Evolutionary conservation across 37 sponge, comb jelly and placozoan genomes (phyloP).

Genomic region (Petrosia ficiformis): DNA sequence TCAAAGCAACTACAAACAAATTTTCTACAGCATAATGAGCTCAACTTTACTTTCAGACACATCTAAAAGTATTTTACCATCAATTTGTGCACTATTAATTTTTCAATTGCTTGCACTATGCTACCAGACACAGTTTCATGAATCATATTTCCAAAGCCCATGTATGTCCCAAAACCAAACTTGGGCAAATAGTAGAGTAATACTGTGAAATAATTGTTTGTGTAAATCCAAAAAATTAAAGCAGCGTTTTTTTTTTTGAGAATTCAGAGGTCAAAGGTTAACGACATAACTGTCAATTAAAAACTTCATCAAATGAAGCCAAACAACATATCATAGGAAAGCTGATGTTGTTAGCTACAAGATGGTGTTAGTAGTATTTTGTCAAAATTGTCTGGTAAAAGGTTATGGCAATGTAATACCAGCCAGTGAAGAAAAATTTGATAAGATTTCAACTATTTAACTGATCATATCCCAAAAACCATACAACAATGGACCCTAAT

Average conservation of each 20-base stretch:
- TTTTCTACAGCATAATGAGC: neutral
- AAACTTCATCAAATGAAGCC: neutral
- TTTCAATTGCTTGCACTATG: neutral
- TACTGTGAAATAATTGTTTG: neutral
- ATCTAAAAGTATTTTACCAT: neutral
- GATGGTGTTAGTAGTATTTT: neutral
- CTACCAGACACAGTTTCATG: neutral
- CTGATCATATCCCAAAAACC: neutral
- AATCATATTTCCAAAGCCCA: constrained; percentile 1
- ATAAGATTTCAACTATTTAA: neutral
- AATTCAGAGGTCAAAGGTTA: neutral
- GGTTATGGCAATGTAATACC: neutral
- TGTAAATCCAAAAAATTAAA: neutral
- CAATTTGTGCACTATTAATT: neutral
- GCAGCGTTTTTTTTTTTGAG: neutral
- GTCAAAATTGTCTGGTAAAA: neutral
- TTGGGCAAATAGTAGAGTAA: constrained; percentile 2
- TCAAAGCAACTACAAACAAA: neutral
- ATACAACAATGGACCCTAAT: neutral
- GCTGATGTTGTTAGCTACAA: neutral
- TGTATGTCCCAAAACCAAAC: neutral
- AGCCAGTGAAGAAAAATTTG: neutral
- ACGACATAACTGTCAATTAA: neutral
- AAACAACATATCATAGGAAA: neutral
- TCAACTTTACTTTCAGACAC: too few species aligned